phyloP scores from a whole-genome alignment of 2,113 vertebrate genomes.

The Xerus inauris region DNA sequence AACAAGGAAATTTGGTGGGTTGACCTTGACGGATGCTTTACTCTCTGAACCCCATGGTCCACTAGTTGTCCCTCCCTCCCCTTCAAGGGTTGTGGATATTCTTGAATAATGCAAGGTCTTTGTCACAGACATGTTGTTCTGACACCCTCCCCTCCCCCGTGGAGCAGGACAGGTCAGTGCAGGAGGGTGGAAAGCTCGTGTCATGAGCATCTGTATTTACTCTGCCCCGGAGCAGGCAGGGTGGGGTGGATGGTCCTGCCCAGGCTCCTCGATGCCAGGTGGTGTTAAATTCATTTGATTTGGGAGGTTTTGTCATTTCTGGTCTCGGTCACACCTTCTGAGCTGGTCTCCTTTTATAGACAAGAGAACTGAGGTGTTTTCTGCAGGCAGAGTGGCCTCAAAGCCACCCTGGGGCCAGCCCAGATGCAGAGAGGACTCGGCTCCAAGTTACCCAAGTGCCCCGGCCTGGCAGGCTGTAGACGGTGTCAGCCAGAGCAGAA shows the following conservation, averaged over 20 bases:
- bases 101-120: constrained; percentile 71
- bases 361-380: background rate
- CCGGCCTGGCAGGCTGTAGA: background rate
- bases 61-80: background rate
- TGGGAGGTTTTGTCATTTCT: constrained; percentile 47
- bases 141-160: no score
- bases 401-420: background rate
- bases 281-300: constrained; percentile 58
- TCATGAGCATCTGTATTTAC: constrained; percentile 59
- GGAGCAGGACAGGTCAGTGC: constrained; percentile 64
- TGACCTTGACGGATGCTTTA: background rate
- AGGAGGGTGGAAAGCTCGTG: constrained; percentile 49
- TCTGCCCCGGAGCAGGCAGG: constrained; percentile 1
- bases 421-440: background rate
- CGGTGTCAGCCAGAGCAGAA: background rate
- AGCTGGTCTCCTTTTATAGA: constrained; percentile 60
- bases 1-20: background rate
- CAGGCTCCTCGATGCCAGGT: background rate
- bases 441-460: background rate
- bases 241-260: background rate
- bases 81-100: background rate
- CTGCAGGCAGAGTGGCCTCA: background rate
- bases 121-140: constrained; percentile 77
- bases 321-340: constrained; percentile 43
- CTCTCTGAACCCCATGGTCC: background rate